Conservation (phyloP, 2,888 invertebrate species). For the Encarsia formosa region DNA sequence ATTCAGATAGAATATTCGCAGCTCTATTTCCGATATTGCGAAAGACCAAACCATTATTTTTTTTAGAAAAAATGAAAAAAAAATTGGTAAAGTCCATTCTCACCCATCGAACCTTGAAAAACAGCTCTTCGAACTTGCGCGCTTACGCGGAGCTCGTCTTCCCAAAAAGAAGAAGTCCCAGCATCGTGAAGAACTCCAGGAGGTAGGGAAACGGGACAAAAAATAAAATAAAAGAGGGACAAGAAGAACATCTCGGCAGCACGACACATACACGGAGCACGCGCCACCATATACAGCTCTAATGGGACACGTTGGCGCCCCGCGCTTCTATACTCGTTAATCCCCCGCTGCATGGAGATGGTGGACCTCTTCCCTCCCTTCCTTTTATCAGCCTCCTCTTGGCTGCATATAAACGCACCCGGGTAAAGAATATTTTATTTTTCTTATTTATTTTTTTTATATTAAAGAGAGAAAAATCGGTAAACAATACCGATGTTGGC, state of each 20-base stretch:
- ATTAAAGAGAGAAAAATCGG: slow-evolving; percentile 39
- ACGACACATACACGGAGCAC: slow-evolving; percentile 1
- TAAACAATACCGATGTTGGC: slow-evolving; percentile 50
- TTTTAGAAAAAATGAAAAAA: no score
- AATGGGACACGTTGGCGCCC: slow-evolving; percentile 42
- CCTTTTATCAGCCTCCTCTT: no score
- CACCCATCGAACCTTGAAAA: no score
- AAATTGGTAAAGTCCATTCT: no score
- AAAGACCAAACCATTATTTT: no score
- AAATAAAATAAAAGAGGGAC: neutral
- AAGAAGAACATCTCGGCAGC: neutral
- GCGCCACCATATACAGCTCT: slow-evolving; percentile 25
- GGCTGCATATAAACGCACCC: no score
- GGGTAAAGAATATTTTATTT: no score
- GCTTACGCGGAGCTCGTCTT: no score
- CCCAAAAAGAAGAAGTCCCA: no score
- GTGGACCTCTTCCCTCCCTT: neutral
- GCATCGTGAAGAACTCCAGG: neutral
- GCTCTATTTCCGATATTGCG: no score
- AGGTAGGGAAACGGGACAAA: neutral
- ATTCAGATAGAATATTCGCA: no score
- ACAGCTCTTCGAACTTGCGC: no score
- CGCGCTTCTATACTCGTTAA: slow-evolving; percentile 17
- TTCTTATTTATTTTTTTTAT: neutral
- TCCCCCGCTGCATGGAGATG: slow-evolving; percentile 2